Conservation (phyloP, 2,797 vertebrate genomes). For the Enteromius unitaeniatus region DNA sequence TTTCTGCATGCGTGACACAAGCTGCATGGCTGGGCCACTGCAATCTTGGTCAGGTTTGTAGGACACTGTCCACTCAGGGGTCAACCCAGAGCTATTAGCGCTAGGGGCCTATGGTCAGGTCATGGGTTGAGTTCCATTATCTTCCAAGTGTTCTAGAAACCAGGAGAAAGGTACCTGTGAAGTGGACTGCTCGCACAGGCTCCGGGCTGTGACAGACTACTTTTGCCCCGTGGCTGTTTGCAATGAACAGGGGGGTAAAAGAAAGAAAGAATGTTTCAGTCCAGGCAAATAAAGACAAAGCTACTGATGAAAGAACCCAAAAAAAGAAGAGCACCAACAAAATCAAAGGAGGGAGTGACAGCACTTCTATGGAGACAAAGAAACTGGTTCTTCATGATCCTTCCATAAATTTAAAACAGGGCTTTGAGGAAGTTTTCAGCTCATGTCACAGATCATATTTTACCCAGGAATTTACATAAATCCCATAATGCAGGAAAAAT, state of each 20-base stretch:
- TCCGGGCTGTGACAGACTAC: slow-evolving; percentile 98
- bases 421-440: neutral
- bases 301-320: slow-evolving; percentile 85
- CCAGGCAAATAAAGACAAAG: slow-evolving; percentile 99
- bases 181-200: slow-evolving; percentile 93
- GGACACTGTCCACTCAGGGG: slow-evolving; percentile 11
- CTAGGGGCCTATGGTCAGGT: slow-evolving; percentile 64
- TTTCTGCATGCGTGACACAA: neutral
- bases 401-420: neutral
- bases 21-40: neutral
- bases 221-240: slow-evolving; percentile 99
- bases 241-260: slow-evolving; percentile 99
- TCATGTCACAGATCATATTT: slow-evolving; percentile 18
- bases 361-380: slow-evolving; percentile 78
- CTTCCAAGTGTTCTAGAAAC: slow-evolving; percentile 94
- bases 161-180: slow-evolving; percentile 99
- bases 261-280: slow-evolving; percentile 99
- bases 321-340: slow-evolving; percentile 86
- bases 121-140: slow-evolving; percentile 90
- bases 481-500: neutral
- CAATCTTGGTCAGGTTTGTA: neutral
- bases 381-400: slow-evolving; percentile 88
- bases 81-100: slow-evolving; percentile 38
- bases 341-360: slow-evolving; percentile 81
- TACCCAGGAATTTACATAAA: neutral